Evolutionary conservation across 2,797 vertebrate species (phyloP).

Genomic region (Sebastes oblongus): DNA sequence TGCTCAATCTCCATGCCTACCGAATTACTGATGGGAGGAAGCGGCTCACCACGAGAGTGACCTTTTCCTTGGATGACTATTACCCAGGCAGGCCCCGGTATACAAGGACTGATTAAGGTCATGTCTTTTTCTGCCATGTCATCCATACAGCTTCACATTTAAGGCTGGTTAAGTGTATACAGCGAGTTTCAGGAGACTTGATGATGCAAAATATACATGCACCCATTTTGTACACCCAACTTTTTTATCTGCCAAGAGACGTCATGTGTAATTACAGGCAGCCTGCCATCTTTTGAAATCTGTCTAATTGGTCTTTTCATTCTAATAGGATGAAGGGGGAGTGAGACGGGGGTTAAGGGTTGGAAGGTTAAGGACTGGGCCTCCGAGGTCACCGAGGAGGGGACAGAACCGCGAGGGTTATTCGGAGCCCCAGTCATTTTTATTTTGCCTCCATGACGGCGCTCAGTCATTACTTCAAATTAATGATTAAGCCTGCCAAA

Average conservation of each 20-base stretch:
- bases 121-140: slow-evolving; percentile 59
- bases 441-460: slow-evolving; percentile 61
- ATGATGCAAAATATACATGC: slow-evolving; percentile 33
- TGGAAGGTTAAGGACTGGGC: slow-evolving; percentile 70
- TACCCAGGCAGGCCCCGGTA: slow-evolving; percentile 58
- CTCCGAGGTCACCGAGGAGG: slow-evolving; percentile 61
- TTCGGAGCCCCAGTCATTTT: slow-evolving; percentile 47
- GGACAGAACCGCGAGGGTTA: slow-evolving; percentile 28
- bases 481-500: slow-evolving; percentile 51
- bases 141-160: slow-evolving; percentile 29
- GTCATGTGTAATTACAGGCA: slow-evolving; percentile 81
- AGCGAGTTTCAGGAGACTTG: slow-evolving; percentile 8
- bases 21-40: slow-evolving; percentile 66
- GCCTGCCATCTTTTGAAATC: slow-evolving; percentile 83
- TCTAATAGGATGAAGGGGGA: slow-evolving; percentile 76
- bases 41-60: slow-evolving; percentile 58
- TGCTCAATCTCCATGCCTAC: slow-evolving; percentile 62
- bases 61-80: slow-evolving; percentile 70
- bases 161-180: slow-evolving; percentile 4
- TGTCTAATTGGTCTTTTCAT: slow-evolving; percentile 85
- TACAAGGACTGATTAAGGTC: slow-evolving; percentile 64
- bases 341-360: slow-evolving; percentile 62
- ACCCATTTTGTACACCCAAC: slow-evolving; percentile 32
- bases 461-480: slow-evolving; percentile 63
- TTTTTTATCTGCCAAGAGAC: slow-evolving; percentile 78